These are phyloP conservation scores for Mormyrus iriodes DNA, from an alignment of 2,113 vertebrate genomes.

Conservation along the genomic window DNA sequence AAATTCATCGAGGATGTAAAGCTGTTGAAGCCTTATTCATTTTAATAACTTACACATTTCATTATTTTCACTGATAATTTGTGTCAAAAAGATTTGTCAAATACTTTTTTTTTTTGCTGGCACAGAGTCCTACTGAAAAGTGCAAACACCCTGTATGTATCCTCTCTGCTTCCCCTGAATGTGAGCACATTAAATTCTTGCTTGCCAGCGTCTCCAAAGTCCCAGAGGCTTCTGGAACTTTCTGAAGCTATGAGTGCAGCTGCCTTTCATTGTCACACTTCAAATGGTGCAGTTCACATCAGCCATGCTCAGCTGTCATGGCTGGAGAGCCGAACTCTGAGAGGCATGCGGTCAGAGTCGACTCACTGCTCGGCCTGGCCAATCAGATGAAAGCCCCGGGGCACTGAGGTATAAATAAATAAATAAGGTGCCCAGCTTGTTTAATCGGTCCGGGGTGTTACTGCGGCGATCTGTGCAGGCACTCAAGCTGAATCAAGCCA, in stretches of 20 bases:
- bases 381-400: conserved; percentile 6
- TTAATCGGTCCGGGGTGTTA: background rate
- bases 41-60: background rate
- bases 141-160: background rate
- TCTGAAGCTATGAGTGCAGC: background rate
- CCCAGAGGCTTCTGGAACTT: background rate
- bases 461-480: conserved; percentile 4
- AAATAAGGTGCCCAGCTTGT: background rate
- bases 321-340: background rate
- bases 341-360: background rate
- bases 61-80: background rate
- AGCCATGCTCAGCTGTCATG: background rate
- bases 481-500: conserved; percentile 3
- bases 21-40: background rate
- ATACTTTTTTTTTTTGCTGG: background rate
- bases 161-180: background rate
- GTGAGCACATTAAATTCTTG: background rate
- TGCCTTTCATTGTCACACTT: background rate
- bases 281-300: background rate
- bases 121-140: background rate
- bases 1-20: background rate
- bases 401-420: conserved; percentile 5
- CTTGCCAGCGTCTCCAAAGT: background rate
- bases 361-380: background rate
- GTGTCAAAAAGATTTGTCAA: background rate